phyloP scores from a whole-genome alignment of 2,113 vertebrate genomes.

The Notechis scutatus region DNA sequence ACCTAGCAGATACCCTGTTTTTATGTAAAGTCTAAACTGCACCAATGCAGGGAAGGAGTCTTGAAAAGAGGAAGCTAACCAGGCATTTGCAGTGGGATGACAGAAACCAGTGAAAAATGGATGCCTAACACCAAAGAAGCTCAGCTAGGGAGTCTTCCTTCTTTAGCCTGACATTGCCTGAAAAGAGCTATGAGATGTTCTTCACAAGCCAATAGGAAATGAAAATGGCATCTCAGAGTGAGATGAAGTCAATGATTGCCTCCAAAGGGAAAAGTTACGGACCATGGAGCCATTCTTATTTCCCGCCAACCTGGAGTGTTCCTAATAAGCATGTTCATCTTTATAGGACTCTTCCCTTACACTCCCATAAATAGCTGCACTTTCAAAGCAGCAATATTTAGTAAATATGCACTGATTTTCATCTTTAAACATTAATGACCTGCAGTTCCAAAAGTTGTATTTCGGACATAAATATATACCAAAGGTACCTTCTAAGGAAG shows the following conservation, averaged over 20 bases:
- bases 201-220: not conserved
- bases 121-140: not conserved
- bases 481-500: not conserved
- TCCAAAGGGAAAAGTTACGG: not conserved
- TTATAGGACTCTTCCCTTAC: not conserved
- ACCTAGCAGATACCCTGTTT: not conserved
- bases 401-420: not conserved
- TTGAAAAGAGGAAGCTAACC: not conserved
- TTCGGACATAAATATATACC: not conserved
- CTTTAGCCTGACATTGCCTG: not conserved
- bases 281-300: not conserved
- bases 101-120: not conserved
- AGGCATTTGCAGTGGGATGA: not conserved
- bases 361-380: not conserved
- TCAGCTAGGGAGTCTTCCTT: not conserved
- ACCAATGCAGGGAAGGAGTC: not conserved
- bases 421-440: not conserved
- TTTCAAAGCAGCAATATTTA: not conserved
- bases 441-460: not conserved
- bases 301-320: not conserved
- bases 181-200: not conserved
- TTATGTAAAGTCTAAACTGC: not conserved
- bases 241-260: not conserved
- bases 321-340: not conserved
- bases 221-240: not conserved